Conservation (phyloP, 2,113 vertebrate genomes). For the Rousettus leschenaultii region DNA sequence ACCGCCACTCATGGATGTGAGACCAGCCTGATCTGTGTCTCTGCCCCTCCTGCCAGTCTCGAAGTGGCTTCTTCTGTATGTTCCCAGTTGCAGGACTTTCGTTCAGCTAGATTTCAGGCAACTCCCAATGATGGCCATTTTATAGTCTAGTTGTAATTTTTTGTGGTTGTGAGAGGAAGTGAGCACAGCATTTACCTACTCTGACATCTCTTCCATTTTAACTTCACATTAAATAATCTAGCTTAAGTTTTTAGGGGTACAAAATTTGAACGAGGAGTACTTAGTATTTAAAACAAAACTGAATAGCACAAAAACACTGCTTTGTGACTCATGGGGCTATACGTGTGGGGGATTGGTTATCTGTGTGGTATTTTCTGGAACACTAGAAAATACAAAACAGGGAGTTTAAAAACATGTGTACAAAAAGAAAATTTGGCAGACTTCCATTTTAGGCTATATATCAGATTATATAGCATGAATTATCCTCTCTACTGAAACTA, state of each 20-base stretch:
- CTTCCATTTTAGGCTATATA: conserved; percentile 6
- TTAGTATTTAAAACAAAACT: conserved; percentile 43
- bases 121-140: too few species aligned
- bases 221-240: conserved; percentile 45
- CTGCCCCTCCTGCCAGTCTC: too few species aligned
- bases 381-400: conserved; percentile 25
- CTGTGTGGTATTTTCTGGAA: conserved; percentile 37
- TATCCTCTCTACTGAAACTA: conserved; percentile 17
- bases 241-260: conserved; percentile 11
- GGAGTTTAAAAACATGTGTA: conserved; percentile 12
- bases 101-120: too few species aligned
- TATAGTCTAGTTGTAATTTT: too few species aligned
- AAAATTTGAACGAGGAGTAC: conserved; percentile 3
- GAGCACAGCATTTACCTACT: too few species aligned
- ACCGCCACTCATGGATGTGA: too few species aligned
- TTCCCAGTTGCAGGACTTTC: too few species aligned
- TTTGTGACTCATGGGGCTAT: background rate
- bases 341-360: background rate
- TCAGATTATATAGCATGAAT: conserved; percentile 35
- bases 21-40: too few species aligned
- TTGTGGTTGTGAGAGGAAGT: too few species aligned
- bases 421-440: conserved; percentile 36
- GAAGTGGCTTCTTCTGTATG: too few species aligned
- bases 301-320: conserved; percentile 28
- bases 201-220: background rate